phyloP scores from a whole-genome alignment of 2,888 invertebrate species.

The Caenorhabditis sinica region DNA sequence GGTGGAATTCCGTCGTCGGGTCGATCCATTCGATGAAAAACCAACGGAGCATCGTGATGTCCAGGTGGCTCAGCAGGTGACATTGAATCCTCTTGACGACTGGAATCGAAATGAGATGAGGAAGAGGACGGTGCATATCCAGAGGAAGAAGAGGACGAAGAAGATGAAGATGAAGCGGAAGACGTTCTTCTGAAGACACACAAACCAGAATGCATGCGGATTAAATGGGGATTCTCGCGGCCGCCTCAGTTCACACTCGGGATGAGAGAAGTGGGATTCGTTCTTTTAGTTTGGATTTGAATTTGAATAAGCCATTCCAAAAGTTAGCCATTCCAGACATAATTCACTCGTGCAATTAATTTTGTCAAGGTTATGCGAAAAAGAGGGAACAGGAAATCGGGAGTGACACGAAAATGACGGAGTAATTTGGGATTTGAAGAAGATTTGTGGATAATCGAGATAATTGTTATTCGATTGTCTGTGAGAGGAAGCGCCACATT shows the following conservation, averaged over 20 bases:
- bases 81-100: constrained; percentile 61
- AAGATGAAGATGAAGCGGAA: constrained; percentile 34
- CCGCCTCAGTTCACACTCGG: constrained; percentile 45
- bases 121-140: constrained; percentile 34
- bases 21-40: constrained; percentile 75
- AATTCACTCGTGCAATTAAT: constrained; percentile 34
- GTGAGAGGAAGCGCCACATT: neutral
- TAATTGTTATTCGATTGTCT: constrained; percentile 13
- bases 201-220: constrained; percentile 62
- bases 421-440: constrained; percentile 20
- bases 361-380: neutral
- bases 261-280: constrained; percentile 9
- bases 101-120: constrained; percentile 65
- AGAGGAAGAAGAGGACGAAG: constrained; percentile 49
- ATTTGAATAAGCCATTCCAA: constrained; percentile 24
- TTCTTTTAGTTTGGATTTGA: constrained; percentile 6
- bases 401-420: constrained; percentile 36
- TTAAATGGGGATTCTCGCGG: constrained; percentile 39
- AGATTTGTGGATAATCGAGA: neutral
- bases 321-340: neutral
- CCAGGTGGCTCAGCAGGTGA: constrained; percentile 42
- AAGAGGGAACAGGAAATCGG: constrained; percentile 20
- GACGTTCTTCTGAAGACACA: constrained; percentile 67
- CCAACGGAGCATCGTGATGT: constrained; percentile 71
- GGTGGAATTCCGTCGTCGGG: constrained; percentile 67